Percentiles rank a stretch among this genome's conserved stretches.
Evolutionary conservation across 2,888 invertebrate genomes (phyloP).

Genomic region (Arenicola marina): DNA sequence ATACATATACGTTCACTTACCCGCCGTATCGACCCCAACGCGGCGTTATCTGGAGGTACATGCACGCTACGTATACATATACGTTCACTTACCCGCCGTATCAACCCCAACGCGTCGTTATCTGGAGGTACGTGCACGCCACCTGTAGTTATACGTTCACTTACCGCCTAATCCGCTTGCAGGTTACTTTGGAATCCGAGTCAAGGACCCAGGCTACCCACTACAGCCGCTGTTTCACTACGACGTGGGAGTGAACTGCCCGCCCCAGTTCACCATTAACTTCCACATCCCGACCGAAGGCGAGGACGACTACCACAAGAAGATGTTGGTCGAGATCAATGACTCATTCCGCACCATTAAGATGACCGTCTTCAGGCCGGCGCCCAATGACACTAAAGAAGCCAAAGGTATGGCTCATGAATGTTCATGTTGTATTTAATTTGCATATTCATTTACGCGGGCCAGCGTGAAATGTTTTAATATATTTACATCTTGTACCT

Average conservation of each 20-base stretch:
- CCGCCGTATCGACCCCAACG: no score
- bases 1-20: no score
- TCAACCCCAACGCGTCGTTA: no score
- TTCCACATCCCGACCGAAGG: constrained; percentile 49
- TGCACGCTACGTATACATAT: no score
- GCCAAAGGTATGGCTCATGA: constrained; percentile 23
- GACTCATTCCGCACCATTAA: constrained; percentile 36
- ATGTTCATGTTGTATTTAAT: no score
- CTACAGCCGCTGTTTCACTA: constrained; percentile 43
- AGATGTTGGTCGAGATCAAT: constrained; percentile 25
- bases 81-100: no score
- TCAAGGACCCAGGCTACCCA: constrained; percentile 47
- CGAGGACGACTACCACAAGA: constrained; percentile 30
- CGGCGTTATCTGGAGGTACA: no score
- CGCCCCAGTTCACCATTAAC: constrained; percentile 41
- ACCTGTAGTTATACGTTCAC: no score
- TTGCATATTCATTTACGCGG: no score
- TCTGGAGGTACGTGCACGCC: no score
- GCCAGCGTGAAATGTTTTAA: no score
- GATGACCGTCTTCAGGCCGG: constrained; percentile 34
- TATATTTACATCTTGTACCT: no score
- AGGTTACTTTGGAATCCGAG: constrained; percentile 49
- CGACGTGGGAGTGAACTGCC: constrained; percentile 50
- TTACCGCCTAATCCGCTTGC: constrained; percentile 17
- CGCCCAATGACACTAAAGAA: constrained; percentile 24